Evolutionary conservation across 1,140 invertebrate species (phyloP).

Genomic region (Proales similis): DNA sequence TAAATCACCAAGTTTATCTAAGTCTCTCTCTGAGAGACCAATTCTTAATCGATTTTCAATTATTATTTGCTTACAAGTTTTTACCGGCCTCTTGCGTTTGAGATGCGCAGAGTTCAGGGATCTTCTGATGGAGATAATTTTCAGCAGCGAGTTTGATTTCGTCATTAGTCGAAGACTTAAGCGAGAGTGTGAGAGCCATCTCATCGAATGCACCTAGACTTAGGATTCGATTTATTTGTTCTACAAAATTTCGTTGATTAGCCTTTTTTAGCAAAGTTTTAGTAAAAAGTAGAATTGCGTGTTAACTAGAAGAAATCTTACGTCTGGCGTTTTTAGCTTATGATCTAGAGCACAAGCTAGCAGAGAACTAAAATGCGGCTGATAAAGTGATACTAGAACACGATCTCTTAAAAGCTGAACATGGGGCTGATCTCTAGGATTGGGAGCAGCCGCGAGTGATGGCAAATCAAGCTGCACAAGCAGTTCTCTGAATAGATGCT

Average conservation of each 20-base stretch:
- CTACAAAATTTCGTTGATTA: conserved; percentile 60
- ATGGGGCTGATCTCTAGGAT: conserved; percentile 58
- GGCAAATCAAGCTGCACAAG: conserved; percentile 62
- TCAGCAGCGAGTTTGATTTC: conserved; percentile 66
- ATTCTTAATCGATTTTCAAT: conserved; percentile 2
- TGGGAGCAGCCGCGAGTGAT: conserved; percentile 56
- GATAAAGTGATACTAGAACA: conserved; percentile 63
- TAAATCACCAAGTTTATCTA: conserved; percentile 13
- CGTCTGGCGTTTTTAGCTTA: conserved; percentile 58
- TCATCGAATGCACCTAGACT: conserved; percentile 76
- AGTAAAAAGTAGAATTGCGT: neutral
- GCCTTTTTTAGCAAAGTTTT: neutral
- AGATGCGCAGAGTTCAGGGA: conserved; percentile 76
- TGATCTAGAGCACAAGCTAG: conserved; percentile 72
- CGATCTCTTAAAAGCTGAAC: conserved; percentile 68
- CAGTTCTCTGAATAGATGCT: conserved; percentile 75
- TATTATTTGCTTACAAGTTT: conserved; percentile 6
- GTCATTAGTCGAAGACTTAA: conserved; percentile 67
- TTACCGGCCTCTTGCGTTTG: conserved; percentile 63
- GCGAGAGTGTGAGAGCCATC: conserved; percentile 73
- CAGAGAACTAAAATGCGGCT: conserved; percentile 65
- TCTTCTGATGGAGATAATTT: conserved; percentile 69
- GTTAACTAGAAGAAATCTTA: conserved; percentile 39
- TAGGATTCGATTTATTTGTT: conserved; percentile 70
- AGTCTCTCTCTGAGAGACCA: conserved; percentile 7